Conservation (phyloP, 2,888 invertebrate species). For the Scaptodrosophila latifasciaeformis region DNA sequence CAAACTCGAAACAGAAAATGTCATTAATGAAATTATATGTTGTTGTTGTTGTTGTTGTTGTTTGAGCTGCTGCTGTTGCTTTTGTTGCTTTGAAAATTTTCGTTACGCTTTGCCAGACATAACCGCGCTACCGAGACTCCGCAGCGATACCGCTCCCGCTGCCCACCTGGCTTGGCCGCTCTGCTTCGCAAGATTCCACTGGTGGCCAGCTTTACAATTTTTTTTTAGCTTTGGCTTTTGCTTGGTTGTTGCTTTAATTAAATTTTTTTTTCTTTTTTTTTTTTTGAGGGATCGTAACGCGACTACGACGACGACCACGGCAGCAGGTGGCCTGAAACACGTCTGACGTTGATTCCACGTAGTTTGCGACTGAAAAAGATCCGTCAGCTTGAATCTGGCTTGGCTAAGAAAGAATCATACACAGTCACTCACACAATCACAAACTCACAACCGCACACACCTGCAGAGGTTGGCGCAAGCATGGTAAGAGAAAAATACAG, state of each 20-base stretch:
- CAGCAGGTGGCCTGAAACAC: conserved; percentile 21
- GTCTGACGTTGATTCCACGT: conserved; percentile 59
- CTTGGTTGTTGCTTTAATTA: conserved; percentile 15
- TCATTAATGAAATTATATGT: conserved; percentile 59
- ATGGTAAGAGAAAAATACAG: neutral
- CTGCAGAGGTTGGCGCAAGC: neutral
- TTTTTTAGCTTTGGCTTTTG: conserved; percentile 17
- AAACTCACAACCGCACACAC: conserved; percentile 15
- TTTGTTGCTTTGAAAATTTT: conserved; percentile 48
- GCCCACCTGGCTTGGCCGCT: conserved; percentile 14
- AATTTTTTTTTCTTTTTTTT: conserved; percentile 16
- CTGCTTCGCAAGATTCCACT: conserved; percentile 47
- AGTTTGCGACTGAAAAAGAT: conserved; percentile 51
- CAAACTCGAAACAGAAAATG: conserved; percentile 59
- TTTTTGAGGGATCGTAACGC: conserved; percentile 44
- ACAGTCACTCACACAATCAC: neutral
- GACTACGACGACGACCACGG: conserved; percentile 11
- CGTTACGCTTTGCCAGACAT: conserved; percentile 67
- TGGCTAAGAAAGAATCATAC: too few species aligned
- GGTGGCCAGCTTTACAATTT: conserved; percentile 17
- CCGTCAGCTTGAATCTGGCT: conserved; percentile 27
- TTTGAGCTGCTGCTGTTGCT: conserved; percentile 7
- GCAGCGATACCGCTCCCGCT: too few species aligned
- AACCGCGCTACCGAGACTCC: too few species aligned
- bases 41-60: conserved; percentile 27